These are phyloP conservation scores for Panagrolaimus sp. DNA, from an alignment of 1,140 invertebrate genomes.

Conservation along the genomic window DNA sequence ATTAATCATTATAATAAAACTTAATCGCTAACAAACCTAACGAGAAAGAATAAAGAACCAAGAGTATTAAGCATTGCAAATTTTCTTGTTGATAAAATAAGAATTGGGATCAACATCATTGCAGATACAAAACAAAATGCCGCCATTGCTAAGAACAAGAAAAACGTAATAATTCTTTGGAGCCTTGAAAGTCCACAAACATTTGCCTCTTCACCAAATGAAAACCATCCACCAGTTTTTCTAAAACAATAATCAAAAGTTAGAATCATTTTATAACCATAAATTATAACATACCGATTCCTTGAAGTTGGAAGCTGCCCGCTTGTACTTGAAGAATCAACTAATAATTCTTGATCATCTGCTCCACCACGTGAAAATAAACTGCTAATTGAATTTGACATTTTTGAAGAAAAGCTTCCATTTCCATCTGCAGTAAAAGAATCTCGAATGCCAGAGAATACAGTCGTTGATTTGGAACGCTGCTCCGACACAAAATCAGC, in stretches of 20 bases:
- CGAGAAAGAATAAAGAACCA: conserved; percentile 76
- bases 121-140: conserved; percentile 58
- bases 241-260: not conserved
- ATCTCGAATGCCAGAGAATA: conserved; percentile 23
- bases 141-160: conserved; percentile 53
- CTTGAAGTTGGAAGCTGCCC: conserved; percentile 47
- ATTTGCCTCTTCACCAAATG: conserved; percentile 24
- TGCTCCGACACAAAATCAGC: conserved; percentile 59
- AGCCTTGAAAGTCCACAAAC: conserved; percentile 51
- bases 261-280: conserved; percentile 9
- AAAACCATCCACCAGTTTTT: conserved; percentile 24
- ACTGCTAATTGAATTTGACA: conserved; percentile 44
- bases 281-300: conserved; percentile 40
- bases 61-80: conserved; percentile 86
- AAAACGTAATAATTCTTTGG: conserved; percentile 53
- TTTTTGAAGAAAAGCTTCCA: conserved; percentile 43
- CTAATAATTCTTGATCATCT: conserved; percentile 47
- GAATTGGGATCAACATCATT: conserved; percentile 66
- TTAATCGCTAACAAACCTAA: conserved; percentile 61
- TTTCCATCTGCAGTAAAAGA: conserved; percentile 29
- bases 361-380: conserved; percentile 43
- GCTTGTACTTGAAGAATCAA: conserved; percentile 31
- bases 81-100: conserved; percentile 85
- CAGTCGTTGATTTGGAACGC: conserved; percentile 42
- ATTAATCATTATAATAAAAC: too few species aligned